A percentile compares a stretch with the other conserved stretches of the same genome.
Evolutionary conservation across 2,113 vertebrate species (phyloP).

Genomic region (Istiophorus platypterus): DNA sequence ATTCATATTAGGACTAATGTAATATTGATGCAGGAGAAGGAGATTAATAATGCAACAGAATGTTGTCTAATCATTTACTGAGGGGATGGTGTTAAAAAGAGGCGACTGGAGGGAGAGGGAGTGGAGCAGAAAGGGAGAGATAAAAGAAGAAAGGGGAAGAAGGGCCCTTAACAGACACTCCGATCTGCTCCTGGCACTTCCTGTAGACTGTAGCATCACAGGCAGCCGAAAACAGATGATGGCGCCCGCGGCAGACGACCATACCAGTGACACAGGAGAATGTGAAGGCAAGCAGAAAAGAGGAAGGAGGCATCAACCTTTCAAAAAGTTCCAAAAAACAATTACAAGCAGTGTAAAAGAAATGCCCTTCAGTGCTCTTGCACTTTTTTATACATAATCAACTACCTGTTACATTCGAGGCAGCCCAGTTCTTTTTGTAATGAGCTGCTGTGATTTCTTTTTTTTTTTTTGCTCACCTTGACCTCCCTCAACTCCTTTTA

Average conservation of each 20-base stretch:
- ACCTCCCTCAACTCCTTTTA: constrained; percentile 1
- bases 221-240: constrained; percentile 31
- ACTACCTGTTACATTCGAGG: constrained; percentile 11
- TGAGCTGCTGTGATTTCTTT: constrained; percentile 2
- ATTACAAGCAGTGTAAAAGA: neutral
- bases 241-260: constrained; percentile 42
- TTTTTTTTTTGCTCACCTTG: constrained; percentile 1
- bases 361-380: neutral
- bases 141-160: constrained; percentile 13
- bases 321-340: constrained; percentile 22
- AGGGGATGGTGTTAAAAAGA: constrained; percentile 60
- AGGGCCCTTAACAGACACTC: constrained; percentile 34
- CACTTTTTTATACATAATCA: neutral
- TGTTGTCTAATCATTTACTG: constrained; percentile 73
- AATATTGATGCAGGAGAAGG: constrained; percentile 72
- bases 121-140: constrained; percentile 30
- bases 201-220: constrained; percentile 47
- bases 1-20: constrained; percentile 67
- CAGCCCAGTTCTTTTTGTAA: constrained; percentile 7
- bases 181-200: constrained; percentile 62
- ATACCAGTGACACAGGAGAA: constrained; percentile 48
- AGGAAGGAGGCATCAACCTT: constrained; percentile 7
- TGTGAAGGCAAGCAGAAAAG: constrained; percentile 29
- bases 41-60: constrained; percentile 77
- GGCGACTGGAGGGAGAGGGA: constrained; percentile 21